These are phyloP conservation scores for Heliconius eleuchia DNA, from an alignment of 1,140 invertebrate genomes.

Conservation along the genomic window DNA sequence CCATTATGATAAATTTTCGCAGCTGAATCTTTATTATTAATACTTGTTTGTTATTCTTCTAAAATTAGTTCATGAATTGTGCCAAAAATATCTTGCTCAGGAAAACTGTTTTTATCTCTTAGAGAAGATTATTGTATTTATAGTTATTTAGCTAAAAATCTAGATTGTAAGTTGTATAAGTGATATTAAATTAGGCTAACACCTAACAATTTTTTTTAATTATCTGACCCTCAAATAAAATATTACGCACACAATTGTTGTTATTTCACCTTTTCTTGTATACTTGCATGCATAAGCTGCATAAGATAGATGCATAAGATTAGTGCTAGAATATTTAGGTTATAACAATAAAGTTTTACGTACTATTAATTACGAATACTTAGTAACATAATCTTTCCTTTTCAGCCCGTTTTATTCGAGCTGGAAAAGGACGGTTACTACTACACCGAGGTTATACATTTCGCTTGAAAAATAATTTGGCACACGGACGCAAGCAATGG, in stretches of 20 bases:
- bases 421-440: conserved; percentile 73
- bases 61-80: conserved; percentile 25
- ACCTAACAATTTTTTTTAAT: conserved; percentile 16
- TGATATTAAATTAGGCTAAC: conserved; percentile 31
- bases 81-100: conserved; percentile 50
- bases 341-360: conserved; percentile 9
- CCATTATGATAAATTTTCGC: conserved; percentile 27
- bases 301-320: background rate
- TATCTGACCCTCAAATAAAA: conserved; percentile 31
- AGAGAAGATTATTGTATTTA: conserved; percentile 34
- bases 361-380: background rate
- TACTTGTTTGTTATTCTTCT: conserved; percentile 27
- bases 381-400: conserved; percentile 48
- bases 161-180: conserved; percentile 26
- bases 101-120: conserved; percentile 35
- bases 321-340: conserved; percentile 7
- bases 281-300: background rate
- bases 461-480: conserved; percentile 75
- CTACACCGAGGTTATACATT: conserved; percentile 75
- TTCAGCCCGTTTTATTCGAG: conserved; percentile 74
- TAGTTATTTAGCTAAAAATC: conserved; percentile 22
- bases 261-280: conserved; percentile 21
- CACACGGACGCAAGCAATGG: conserved; percentile 75
- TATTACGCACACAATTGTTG: conserved; percentile 16
- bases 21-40: conserved; percentile 18